These are phyloP conservation scores for Halotydeus destructor DNA, from an alignment of 1,140 invertebrate genomes.

Conservation along the genomic window DNA sequence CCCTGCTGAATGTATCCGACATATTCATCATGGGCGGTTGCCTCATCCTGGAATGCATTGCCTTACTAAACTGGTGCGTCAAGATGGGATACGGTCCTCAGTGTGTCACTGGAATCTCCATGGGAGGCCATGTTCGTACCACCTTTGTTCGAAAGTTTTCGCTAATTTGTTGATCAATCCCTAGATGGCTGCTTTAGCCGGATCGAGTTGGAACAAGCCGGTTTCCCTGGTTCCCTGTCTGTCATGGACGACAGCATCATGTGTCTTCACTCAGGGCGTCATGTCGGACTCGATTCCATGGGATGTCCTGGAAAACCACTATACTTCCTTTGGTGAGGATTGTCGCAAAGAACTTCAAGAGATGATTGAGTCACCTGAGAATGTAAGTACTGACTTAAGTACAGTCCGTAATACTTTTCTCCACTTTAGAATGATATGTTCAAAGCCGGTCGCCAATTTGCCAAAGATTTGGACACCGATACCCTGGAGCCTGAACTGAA, in stretches of 20 bases:
- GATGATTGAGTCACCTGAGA: slow-evolving; percentile 33
- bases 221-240: slow-evolving; percentile 78
- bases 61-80: slow-evolving; percentile 81
- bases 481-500: background rate
- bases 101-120: slow-evolving; percentile 88
- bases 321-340: slow-evolving; percentile 40
- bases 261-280: slow-evolving; percentile 71
- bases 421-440: slow-evolving; percentile 16
- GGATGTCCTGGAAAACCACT: slow-evolving; percentile 69
- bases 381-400: slow-evolving; percentile 17
- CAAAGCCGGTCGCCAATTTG: slow-evolving; percentile 53
- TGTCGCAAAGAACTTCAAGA: slow-evolving; percentile 63
- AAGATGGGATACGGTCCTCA: slow-evolving; percentile 60
- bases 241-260: slow-evolving; percentile 88
- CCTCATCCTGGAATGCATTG: slow-evolving; percentile 75
- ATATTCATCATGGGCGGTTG: slow-evolving; percentile 98
- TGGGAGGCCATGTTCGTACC: slow-evolving; percentile 76
- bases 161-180: slow-evolving; percentile 2
- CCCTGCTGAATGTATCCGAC: slow-evolving; percentile 83
- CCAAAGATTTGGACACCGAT: slow-evolving; percentile 24
- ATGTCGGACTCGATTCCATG: slow-evolving; percentile 57
- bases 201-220: slow-evolving; percentile 80
- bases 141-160: slow-evolving; percentile 1
- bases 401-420: background rate
- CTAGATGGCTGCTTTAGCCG: slow-evolving; percentile 37